A percentile compares a stretch with the other conserved stretches of the same genome.
Evolutionary conservation across 2,797 vertebrate species (phyloP).

Genomic region (Myotis myotis): DNA sequence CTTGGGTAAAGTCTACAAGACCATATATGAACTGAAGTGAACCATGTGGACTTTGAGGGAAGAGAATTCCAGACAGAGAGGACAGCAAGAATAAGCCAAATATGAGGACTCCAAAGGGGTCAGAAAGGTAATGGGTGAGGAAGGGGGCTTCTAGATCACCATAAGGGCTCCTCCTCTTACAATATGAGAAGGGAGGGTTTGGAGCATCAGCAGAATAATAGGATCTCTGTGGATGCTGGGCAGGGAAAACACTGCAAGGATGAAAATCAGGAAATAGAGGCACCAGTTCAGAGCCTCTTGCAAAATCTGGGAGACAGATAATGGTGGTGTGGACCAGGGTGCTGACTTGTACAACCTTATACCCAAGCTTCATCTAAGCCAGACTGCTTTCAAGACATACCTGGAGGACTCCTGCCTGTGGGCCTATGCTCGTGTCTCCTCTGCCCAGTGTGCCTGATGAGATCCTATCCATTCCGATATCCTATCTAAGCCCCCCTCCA

Average conservation of each 20-base stretch:
- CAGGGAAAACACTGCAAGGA: no score
- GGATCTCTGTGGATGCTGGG: not conserved
- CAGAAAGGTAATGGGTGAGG: not conserved
- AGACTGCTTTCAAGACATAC: not conserved
- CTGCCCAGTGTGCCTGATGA: not conserved
- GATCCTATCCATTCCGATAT: not conserved
- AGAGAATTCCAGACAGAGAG: not conserved
- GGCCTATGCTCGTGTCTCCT: not conserved
- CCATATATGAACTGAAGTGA: not conserved
- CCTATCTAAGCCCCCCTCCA: not conserved
- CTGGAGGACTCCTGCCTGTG: not conserved
- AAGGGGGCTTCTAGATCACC: not conserved
- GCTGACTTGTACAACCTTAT: not conserved
- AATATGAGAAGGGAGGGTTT: not conserved
- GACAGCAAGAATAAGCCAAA: not conserved
- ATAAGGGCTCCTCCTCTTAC: not conserved
- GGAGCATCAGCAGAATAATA: not conserved
- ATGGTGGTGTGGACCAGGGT: not conserved
- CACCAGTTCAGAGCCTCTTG: not conserved
- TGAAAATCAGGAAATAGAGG: not conserved
- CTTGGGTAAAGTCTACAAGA: not conserved
- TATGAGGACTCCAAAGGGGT: not conserved
- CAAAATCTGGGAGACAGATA: not conserved
- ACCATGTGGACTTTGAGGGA: not conserved
- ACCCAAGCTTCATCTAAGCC: not conserved